Base-by-base conservation (phyloP, 1,140 invertebrate species). In the Drosophila watanabei region DNA sequence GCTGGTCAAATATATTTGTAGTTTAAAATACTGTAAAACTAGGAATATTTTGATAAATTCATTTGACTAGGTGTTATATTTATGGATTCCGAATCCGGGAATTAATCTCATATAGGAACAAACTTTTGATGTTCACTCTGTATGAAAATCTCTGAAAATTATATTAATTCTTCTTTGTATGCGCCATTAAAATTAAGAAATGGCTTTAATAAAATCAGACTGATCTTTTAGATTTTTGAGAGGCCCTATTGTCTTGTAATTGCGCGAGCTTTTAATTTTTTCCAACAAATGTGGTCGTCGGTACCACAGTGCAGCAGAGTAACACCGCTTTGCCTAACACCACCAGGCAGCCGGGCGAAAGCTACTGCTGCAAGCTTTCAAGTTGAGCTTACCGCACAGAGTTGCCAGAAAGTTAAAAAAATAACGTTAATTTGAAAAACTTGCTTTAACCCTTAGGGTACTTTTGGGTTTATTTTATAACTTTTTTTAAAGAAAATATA, bases 391-490 rank as follows among this genome's bases (percentile, higher is more conserved):
- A 62, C 7, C 7, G 3, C 18, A 0, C 6, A 61, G 61, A 6
- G 64, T 49, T 81, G 70, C 76, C 79, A 69, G 69, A 80, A 28
- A 8, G 39, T 3, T 8, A 0, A 28, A 66, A 66, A 24, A 33
- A 69, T 57, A 46, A 14, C 20, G 18, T 52, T 24, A 13, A 54
- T 41, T 56, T 41, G 3, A 41, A 30, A 20, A 39, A 16, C 46
- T 54, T 52, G 28, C 2, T 16, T 20, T 32, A 30, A n/a, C 52
- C 52, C 52, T 24, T 24, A 0, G 2, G 14, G 8, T 14, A 3
- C 14, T 1, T 9, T 20, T 9, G 13, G 18, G 33, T 16, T 37
- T 52, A 52, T 52, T 13, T 51, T 32, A 5, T 18, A 13, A 4
- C 9, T 11, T 5, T 18, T 11, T 45, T 20, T 2, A 13, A 24